Evolutionary conservation across 2,113 vertebrate genomes (phyloP), one percentile per base, ranked within the genome.

Genomic region (Erythrocercus mccallii): DNA sequence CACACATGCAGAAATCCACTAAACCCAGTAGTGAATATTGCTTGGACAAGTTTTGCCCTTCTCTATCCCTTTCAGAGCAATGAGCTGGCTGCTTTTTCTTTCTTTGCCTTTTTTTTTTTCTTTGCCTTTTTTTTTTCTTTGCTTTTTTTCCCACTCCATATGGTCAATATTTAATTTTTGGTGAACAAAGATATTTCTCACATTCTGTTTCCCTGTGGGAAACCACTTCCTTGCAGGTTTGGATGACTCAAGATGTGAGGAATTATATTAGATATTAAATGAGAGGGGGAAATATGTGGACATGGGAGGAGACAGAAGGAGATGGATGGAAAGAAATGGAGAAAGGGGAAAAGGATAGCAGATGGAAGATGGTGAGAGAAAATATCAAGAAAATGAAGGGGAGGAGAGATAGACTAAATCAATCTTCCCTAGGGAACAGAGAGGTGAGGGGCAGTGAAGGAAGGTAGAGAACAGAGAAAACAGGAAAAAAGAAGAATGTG

Each of bases 111-210:
- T 66, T 79, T 15, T 19, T 6, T 69, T 81, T 66, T 28, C 6
- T 76, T 73, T 38, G 45, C 66, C 33, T 22, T 31, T 33, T 33
- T 33, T 47, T 7, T 38, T 30, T 8, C 13, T 7, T n/a, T 27
- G 4, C 35, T 81, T 82, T 72, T 71, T 79, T 64, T 20, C 7
- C 69, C 22, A 57, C 51, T 50, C 78, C 81, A 74, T 70, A 85
- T 87, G 88, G 85, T 78, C 81, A 95, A 74, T 91, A 94, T 91
- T 94, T 92, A 74, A 94, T 93, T 96, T 92, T 81, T 94, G 35
- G 61, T 92, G 90, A 87, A 87, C 44, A 85, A 85, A 84, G 56
- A 50, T 81, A 37, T 84, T 93, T 93, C 71, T 94, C 47, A 70
- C 81, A 84, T 87, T 84, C 51, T 91, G 33, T 47, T 91, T 90